Evolutionary conservation across 2,888 invertebrate genomes (phyloP).

Genomic region (Ornithoptera priamus): DNA sequence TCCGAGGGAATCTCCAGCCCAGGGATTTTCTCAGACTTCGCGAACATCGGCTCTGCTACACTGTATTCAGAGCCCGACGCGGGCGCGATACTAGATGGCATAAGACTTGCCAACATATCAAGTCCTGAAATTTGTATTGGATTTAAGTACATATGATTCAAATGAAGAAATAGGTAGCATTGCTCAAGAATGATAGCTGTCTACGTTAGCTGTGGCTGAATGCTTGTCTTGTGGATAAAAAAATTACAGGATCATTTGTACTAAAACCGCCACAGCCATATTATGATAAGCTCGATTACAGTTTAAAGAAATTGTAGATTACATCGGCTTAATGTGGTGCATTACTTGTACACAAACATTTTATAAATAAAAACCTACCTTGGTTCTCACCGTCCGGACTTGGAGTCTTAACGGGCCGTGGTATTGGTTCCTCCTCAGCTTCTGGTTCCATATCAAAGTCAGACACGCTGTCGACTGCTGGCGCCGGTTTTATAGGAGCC

Average conservation of each 20-base stretch:
- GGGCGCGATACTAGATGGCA: conserved; percentile 82
- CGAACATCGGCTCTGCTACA: conserved; percentile 66
- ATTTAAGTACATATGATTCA: not conserved
- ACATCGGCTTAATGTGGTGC: not conserved
- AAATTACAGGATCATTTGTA: too few species aligned
- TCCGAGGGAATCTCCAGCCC: conserved; percentile 60
- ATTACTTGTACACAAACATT: conserved; percentile 7
- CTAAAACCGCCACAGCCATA: not conserved
- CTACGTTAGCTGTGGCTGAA: not conserved
- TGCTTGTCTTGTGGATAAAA: too few species aligned
- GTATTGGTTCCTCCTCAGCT: conserved; percentile 41
- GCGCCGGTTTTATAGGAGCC: conserved; percentile 36
- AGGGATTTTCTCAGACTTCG: conserved; percentile 58
- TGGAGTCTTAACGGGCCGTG: conserved; percentile 53
- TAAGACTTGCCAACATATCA: conserved; percentile 83
- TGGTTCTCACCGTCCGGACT: conserved; percentile 65
- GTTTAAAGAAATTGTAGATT: not conserved
- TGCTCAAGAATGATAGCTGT: not conserved
- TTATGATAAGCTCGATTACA: not conserved
- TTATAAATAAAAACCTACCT: conserved; percentile 45
- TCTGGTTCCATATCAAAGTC: conserved; percentile 28
- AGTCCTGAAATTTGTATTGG: conserved; percentile 61
- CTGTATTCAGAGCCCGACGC: conserved; percentile 80
- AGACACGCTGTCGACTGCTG: conserved; percentile 35
- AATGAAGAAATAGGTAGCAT: not conserved